These are phyloP conservation scores for Geophilus truncorum DNA, from an alignment of 2,888 invertebrate species.

Conservation along the genomic window DNA sequence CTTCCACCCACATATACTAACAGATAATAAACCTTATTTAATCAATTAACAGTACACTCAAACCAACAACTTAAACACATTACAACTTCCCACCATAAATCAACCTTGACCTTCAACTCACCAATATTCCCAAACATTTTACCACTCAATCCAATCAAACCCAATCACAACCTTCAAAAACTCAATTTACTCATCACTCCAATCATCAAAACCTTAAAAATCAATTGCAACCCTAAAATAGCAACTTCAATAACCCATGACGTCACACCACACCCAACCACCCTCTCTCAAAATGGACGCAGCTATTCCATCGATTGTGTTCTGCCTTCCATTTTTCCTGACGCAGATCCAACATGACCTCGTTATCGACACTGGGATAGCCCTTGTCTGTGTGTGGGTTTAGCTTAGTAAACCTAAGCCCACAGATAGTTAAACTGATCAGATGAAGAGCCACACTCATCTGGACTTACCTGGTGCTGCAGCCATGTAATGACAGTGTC, in stretches of 20 bases:
- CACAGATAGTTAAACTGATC: too few relatives aligned
- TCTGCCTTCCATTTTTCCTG: background rate
- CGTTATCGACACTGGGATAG: background rate
- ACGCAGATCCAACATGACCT: background rate
- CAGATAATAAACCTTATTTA: too few relatives aligned
- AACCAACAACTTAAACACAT: too few relatives aligned
- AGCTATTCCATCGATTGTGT: background rate
- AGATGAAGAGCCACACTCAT: too few relatives aligned
- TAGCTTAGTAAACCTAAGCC: background rate
- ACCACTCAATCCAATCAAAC: too few relatives aligned
- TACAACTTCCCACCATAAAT: too few relatives aligned
- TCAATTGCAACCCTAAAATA: background rate
- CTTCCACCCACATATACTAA: too few relatives aligned
- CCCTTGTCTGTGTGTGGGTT: background rate
- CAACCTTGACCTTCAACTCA: too few relatives aligned
- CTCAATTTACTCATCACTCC: background rate
- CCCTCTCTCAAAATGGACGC: background rate
- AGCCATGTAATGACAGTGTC: background rate
- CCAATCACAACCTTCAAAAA: too few relatives aligned
- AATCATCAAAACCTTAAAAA: background rate
- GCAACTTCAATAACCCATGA: background rate
- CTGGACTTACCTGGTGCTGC: background rate
- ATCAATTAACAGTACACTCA: too few relatives aligned
- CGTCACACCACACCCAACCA: background rate
- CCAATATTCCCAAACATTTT: too few relatives aligned